Evolutionary conservation across 2,113 vertebrate species (phyloP).

Genomic region (Melanostigma gelatinosum): DNA sequence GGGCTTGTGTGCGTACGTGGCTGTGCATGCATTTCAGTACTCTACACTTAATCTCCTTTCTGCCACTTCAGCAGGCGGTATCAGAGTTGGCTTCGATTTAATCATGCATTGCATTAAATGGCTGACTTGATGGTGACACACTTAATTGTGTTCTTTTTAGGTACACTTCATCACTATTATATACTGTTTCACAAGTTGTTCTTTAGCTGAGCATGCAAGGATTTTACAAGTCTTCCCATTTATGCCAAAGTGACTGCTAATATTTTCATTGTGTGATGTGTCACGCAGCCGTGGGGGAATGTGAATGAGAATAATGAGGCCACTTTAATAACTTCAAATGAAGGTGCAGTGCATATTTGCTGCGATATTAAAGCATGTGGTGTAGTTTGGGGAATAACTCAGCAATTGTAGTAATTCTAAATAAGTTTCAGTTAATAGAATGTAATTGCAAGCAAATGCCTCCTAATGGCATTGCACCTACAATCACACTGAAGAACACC

Average conservation of each 20-base stretch:
- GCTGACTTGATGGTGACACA: constrained; percentile 5
- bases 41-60: constrained; percentile 38
- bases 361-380: constrained; percentile 8
- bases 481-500: background rate
- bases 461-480: background rate
- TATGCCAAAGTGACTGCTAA: background rate
- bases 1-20: constrained; percentile 13
- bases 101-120: constrained; percentile 27
- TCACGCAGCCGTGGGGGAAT: background rate
- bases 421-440: background rate
- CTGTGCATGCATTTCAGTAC: constrained; percentile 27
- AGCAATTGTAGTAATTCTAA: background rate
- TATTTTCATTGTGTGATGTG: constrained; percentile 5
- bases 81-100: constrained; percentile 17
- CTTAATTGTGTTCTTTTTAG: background rate
- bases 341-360: background rate
- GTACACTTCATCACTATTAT: constrained; percentile 9
- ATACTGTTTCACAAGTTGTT: constrained; percentile 6
- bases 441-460: background rate
- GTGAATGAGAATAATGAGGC: background rate
- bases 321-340: background rate
- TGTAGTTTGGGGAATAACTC: background rate
- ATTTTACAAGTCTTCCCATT: constrained; percentile 10
- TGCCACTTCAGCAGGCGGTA: constrained; percentile 42
- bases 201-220: constrained; percentile 8